Evolutionary conservation across 2,797 vertebrate species (phyloP).

Genomic region (Takifugu rubripes): DNA sequence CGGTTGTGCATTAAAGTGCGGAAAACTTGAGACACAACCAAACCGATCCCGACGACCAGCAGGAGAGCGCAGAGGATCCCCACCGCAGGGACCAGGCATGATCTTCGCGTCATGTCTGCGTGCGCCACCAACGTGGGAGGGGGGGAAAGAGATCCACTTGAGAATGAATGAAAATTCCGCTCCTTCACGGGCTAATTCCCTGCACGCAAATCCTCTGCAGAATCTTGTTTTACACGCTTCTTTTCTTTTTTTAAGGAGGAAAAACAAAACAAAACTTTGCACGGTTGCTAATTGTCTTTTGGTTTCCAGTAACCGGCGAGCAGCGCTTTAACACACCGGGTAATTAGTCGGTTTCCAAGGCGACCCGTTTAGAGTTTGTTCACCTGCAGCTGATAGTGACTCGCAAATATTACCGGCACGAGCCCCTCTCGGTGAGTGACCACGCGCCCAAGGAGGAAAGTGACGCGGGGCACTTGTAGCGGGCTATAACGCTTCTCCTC

Average conservation of each 20-base stretch:
- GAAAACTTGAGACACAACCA: slow-evolving; percentile 54
- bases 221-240: no score
- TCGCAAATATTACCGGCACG: not conserved
- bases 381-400: not conserved
- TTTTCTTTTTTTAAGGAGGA: no score
- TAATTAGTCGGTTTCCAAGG: not conserved
- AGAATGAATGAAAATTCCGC: not conserved
- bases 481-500: not conserved
- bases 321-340: no score
- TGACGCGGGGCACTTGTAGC: slow-evolving; percentile 40
- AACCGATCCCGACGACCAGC: slow-evolving; percentile 56
- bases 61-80: slow-evolving; percentile 62
- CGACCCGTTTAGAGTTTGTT: not conserved
- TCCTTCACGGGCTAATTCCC: not conserved
- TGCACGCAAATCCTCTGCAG: not conserved
- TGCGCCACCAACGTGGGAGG: not conserved
- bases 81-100: slow-evolving; percentile 59
- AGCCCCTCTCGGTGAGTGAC: not conserved
- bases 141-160: not conserved
- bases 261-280: no score
- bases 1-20: slow-evolving; percentile 61
- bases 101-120: slow-evolving; percentile 61
- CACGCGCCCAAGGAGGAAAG: not conserved
- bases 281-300: no score
- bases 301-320: no score